Evolutionary conservation across 2,113 vertebrate species (phyloP), one percentile per base, ranked within the genome.

Genomic region (Prunella himalayana): DNA sequence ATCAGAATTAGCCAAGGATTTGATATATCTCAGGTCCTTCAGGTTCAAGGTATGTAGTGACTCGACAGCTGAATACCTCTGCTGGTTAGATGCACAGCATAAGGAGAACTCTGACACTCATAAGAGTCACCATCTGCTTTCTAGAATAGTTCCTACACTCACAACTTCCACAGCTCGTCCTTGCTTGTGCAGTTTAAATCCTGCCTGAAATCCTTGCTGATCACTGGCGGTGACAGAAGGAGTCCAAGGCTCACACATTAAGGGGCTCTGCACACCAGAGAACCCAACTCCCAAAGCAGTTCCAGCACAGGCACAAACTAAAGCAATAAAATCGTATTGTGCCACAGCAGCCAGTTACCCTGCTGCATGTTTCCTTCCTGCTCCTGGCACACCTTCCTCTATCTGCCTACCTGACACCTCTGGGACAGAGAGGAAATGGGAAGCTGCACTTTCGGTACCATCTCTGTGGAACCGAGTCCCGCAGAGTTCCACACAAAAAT

Each of bases 1-100:
- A 96, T 99, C 96, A 98, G 99, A 95, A 98, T 99, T 83, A 97
- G 94, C 89, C 98, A 99, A 97, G 99, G 99, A 17, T 99, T 99
- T 93, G 99, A 99, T 95, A 98, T 99, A 89, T 99, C 99, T 23
- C 98, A 99, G 57, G 97, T 99, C 76, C 98, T 99, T 22, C 98
- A 99, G 85, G 98, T 98, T 56, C 98, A 99, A 98, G 99, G 99
- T 99, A 97, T 42, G 98, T 95, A 41, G 10, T 90, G 53, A 77
- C 41, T 78, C 16, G 10, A 54, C 33, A 94, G 60, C 64, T 85
- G 50, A 49, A 6, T 77, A 47, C 31, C 39, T 73, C 41, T 30
- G 30, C 49, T 57, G 42, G 8, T 37, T 39, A 57, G 42, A 30
- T 64, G 35, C 19, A 54, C n/a, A 37, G 82, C 68, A 63, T 5